Evolutionary conservation across 2,797 vertebrate genomes (phyloP).

Genomic region (Acestrorhynchus altus): DNA sequence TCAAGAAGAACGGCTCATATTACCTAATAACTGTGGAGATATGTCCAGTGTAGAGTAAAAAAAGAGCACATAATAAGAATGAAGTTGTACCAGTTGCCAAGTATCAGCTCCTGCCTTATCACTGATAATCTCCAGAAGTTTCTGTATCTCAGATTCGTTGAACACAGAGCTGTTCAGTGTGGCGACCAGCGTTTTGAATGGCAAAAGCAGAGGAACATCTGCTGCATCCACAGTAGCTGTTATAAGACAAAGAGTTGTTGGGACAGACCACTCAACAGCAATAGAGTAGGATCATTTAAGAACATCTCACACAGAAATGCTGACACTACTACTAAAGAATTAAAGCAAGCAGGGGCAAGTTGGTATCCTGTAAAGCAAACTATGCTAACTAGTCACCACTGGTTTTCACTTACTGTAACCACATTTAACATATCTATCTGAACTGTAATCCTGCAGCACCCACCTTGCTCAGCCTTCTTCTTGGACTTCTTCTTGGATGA

Average conservation of each 20-base stretch:
- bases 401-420: neutral
- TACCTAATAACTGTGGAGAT: neutral
- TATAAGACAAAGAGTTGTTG: neutral
- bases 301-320: neutral
- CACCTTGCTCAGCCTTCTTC: constrained; percentile 83
- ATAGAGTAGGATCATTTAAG: too few species aligned
- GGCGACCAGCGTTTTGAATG: constrained; percentile 81
- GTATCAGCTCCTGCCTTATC: constrained; percentile 83
- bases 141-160: constrained; percentile 81
- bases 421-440: neutral
- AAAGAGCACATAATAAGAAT: neutral
- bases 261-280: too few species aligned
- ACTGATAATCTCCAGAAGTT: constrained; percentile 84
- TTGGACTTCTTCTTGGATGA: constrained; percentile 80
- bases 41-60: neutral
- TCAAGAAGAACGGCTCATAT: neutral
- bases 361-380: neutral
- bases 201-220: constrained; percentile 73
- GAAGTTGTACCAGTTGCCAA: constrained; percentile 84
- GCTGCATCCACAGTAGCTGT: constrained; percentile 57
- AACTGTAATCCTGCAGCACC: constrained; percentile 39
- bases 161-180: constrained; percentile 79
- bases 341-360: neutral
- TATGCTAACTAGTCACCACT: neutral
- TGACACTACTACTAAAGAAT: neutral